A percentile compares a stretch with the other conserved stretches of the same genome.
These are phyloP conservation scores for Neosilurus hyrtlii DNA, from an alignment of 2,797 vertebrate genomes.

Conservation along the genomic window DNA sequence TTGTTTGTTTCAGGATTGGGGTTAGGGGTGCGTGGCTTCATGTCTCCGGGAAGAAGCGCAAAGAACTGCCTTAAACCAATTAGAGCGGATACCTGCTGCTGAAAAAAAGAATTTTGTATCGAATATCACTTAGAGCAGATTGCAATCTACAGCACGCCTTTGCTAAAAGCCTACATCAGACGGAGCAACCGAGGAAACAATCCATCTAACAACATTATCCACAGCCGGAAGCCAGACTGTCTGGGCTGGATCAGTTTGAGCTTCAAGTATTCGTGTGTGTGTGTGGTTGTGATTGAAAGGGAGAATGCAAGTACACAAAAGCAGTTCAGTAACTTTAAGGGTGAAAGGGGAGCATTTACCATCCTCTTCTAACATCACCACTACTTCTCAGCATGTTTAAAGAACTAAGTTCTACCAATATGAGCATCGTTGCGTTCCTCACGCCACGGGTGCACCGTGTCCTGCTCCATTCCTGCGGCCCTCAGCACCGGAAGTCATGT, in stretches of 20 bases:
- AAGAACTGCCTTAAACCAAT: slow-evolving; percentile 23
- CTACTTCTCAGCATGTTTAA: slow-evolving; percentile 9
- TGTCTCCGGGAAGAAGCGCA: slow-evolving; percentile 8
- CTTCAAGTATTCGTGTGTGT: background rate
- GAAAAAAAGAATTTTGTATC: slow-evolving; percentile 24
- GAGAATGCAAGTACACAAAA: background rate
- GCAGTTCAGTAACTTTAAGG: background rate
- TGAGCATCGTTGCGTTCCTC: background rate
- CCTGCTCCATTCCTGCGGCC: slow-evolving; percentile 29
- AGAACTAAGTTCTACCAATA: slow-evolving; percentile 22
- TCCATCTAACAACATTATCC: slow-evolving; percentile 48
- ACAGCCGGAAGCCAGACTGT: slow-evolving; percentile 48
- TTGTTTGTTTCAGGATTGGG: too few species aligned
- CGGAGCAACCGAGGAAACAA: slow-evolving; percentile 36
- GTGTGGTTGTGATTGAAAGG: background rate
- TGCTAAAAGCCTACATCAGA: slow-evolving; percentile 46
- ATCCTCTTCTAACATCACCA: background rate
- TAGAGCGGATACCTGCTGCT: slow-evolving; percentile 9
- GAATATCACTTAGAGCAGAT: slow-evolving; percentile 45
- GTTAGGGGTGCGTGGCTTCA: too few species aligned
- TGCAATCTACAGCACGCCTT: slow-evolving; percentile 24
- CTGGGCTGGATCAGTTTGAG: slow-evolving; percentile 24
- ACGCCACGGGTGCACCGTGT: slow-evolving; percentile 14
- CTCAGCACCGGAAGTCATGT: background rate
- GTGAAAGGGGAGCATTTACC: slow-evolving; percentile 15